Evolutionary conservation across 2,888 invertebrate genomes (phyloP).

Genomic region (Synanthedon formicaeformis): DNA sequence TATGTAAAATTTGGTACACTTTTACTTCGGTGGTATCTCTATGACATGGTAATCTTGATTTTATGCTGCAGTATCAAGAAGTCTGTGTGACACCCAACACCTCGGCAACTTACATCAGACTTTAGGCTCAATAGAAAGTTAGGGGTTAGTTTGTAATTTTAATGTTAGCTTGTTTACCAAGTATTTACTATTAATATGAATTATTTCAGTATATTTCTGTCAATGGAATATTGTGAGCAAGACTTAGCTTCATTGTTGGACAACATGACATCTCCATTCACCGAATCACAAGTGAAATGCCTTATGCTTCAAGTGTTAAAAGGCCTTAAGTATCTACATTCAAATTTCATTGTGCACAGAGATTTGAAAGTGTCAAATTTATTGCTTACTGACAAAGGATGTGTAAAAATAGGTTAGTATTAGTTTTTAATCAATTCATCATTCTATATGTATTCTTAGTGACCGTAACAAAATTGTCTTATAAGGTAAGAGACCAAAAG

Average conservation of each 20-base stretch:
- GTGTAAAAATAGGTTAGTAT: constrained; percentile 89
- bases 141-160: too few species aligned
- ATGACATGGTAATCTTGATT: too few species aligned
- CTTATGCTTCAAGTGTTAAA: constrained; percentile 93
- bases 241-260: constrained; percentile 95
- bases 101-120: too few species aligned
- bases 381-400: constrained; percentile 96
- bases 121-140: too few species aligned
- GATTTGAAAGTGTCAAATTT: constrained; percentile 98
- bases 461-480: too few species aligned
- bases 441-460: too few species aligned
- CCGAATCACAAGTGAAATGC: constrained; percentile 98
- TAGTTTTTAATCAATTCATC: too few species aligned
- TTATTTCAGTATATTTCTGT: constrained; percentile 85
- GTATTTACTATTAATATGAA: neutral
- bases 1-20: too few species aligned
- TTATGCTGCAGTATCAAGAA: too few species aligned
- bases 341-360: constrained; percentile 92
- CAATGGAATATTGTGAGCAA: constrained; percentile 99
- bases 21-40: too few species aligned
- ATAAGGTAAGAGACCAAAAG: too few species aligned
- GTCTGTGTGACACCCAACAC: too few species aligned
- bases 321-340: constrained; percentile 91
- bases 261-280: constrained; percentile 96
- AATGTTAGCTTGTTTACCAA: neutral